Evolutionary conservation across 2,113 vertebrate genomes (phyloP), one percentile per base, ranked within the genome.

Genomic region (Syngnathoides biaculeatus): DNA sequence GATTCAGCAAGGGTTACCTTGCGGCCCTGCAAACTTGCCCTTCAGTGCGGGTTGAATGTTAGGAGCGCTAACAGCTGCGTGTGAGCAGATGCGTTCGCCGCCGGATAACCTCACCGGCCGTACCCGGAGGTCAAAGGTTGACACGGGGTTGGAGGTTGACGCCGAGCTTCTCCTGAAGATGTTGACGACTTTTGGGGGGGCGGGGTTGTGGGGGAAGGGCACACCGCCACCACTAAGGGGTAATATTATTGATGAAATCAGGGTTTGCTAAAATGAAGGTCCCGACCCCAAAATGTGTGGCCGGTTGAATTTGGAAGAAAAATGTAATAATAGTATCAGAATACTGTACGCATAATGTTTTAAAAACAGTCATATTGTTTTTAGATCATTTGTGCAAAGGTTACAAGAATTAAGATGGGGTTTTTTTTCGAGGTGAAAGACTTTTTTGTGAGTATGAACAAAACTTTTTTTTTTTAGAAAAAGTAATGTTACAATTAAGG

Each of bases 61-160:
- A 83, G 76, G 78, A 81, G 85, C 78, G 82, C 75, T 77, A 89
- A 86, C 91, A 92, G 89, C 90, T 92, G 92, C 82, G 85, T 80
- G 4, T 72, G 57, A 86, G 87, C 92, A 92, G 92, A 93, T 92
- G 92, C 86, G 77, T 74, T 76, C 77, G 87, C 73, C 79, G 76
- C 83, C 77, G 24, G 71, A 13, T 55, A 22, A 81, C 75, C 79
- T 82, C 76, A 43, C 69, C n/a, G 22, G 19, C 64, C 64, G 65
- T 87, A 84, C 86, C 89, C 79, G 67, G 82, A 86, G 88, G 88
- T 77, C 67, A 86, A 74, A 86, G 87, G 86, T 87, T 83, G 83
- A 77, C 39, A 55, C 62, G 66, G 42, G 81, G 82, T 77, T 80
- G 73, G 82, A 89, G 89, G 82, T 64, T 64, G 66, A 71, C 68